A percentile compares a stretch with the other conserved stretches of the same genome.
phyloP scores from a whole-genome alignment of 2,797 vertebrate species.

The Zenarchopterus dispar region DNA sequence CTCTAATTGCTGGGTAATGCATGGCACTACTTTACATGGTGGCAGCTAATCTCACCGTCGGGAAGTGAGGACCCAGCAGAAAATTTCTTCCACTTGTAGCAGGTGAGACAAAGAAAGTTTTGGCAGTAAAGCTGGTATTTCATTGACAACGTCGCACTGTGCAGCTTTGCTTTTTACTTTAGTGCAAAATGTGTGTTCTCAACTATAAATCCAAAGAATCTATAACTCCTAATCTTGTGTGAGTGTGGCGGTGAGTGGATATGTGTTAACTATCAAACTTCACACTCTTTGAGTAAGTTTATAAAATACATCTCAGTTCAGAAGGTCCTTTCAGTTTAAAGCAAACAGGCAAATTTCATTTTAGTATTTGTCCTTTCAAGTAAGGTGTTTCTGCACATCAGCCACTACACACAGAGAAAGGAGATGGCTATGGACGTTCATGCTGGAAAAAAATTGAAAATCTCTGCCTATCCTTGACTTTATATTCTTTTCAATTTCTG shows the following conservation, averaged over 20 bases:
- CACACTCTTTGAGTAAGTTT: constrained; percentile 20
- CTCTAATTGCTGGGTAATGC: constrained; percentile 85
- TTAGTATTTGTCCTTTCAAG: constrained; percentile 43
- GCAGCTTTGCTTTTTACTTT: constrained; percentile 2
- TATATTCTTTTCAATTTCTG: constrained; percentile 49
- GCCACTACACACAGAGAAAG: constrained; percentile 26
- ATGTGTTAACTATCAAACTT: constrained; percentile 21
- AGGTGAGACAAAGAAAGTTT: constrained; percentile 37
- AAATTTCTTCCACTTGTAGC: constrained; percentile 43
- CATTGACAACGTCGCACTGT: constrained; percentile 23
- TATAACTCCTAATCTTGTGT: constrained; percentile 20
- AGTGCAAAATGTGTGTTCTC: constrained; percentile 11
- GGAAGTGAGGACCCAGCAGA: constrained; percentile 46
- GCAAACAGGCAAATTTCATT: constrained; percentile 52
- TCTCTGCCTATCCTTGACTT: constrained; percentile 55
- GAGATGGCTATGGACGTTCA: constrained; percentile 41
- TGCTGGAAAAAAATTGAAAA: constrained; percentile 33
- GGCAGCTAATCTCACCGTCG: constrained; percentile 75
- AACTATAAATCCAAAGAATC: constrained; percentile 36
- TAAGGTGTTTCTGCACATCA: constrained; percentile 42
- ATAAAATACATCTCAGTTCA: constrained; percentile 18
- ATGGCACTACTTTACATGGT: constrained; percentile 76
- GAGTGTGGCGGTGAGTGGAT: constrained; percentile 15
- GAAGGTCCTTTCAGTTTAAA: constrained; percentile 33
- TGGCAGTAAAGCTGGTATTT: constrained; percentile 33